Conservation (phyloP, 1,140 invertebrate species). For the Drosophila eugracilis region DNA sequence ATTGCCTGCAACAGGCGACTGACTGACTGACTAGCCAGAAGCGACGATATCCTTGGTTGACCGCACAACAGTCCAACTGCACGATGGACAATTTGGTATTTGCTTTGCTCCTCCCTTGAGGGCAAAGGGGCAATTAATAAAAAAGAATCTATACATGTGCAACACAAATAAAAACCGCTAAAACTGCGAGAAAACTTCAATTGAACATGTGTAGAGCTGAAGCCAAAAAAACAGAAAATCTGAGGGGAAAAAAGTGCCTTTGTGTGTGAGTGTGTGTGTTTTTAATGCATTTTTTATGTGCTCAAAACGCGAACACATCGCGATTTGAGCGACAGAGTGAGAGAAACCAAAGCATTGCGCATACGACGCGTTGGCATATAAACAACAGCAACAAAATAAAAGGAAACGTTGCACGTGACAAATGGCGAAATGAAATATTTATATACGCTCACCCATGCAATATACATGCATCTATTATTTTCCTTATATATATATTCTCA, state of each 20-base stretch:
- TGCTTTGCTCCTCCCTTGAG: slow-evolving; percentile 5
- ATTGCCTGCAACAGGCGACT: slow-evolving; percentile 20
- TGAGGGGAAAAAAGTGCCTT: slow-evolving; percentile 29
- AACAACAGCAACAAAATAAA: slow-evolving; percentile 53
- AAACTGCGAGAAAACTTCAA: slow-evolving; percentile 20
- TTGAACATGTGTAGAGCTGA: slow-evolving; percentile 24
- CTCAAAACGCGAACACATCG: slow-evolving; percentile 34
- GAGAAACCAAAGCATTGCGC: slow-evolving; percentile 51
- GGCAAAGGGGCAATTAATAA: slow-evolving; percentile 29
- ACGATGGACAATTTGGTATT: slow-evolving; percentile 16
- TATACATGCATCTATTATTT: slow-evolving; percentile 53
- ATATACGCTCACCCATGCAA: slow-evolving; percentile 55
- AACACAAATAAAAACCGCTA: slow-evolving; percentile 22
- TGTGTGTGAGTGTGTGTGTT: background rate
- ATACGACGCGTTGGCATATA: slow-evolving; percentile 73
- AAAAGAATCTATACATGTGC: slow-evolving; percentile 9
- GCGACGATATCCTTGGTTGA: slow-evolving; percentile 19
- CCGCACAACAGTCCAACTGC: slow-evolving; percentile 16
- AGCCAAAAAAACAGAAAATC: background rate
- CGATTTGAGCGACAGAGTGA: slow-evolving; percentile 34
- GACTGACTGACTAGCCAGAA: too few relatives aligned
- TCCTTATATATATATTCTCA: slow-evolving; percentile 18
- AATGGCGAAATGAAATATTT: slow-evolving; percentile 80
- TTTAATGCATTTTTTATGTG: slow-evolving; percentile 32
- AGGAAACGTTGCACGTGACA: slow-evolving; percentile 70